Percentiles rank a stretch among this genome's conserved stretches.
Evolutionary conservation across 2,888 invertebrate species (phyloP).

Genomic region (Platypus cylindrus): DNA sequence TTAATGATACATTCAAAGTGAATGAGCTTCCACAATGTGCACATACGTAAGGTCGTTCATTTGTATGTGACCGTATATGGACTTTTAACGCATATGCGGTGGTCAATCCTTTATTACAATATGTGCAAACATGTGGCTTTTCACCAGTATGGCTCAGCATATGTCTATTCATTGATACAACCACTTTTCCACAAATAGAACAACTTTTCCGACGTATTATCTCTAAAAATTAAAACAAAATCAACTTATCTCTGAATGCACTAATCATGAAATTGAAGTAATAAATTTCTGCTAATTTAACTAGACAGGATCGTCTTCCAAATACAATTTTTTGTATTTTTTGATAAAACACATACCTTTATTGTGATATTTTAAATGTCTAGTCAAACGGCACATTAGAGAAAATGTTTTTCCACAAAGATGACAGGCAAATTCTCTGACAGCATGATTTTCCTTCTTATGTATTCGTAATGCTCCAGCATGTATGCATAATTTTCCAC

Average conservation of each 20-base stretch:
- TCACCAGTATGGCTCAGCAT: slow-evolving; percentile 26
- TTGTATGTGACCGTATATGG: slow-evolving; percentile 24
- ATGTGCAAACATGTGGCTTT: slow-evolving; percentile 21
- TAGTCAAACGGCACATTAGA: slow-evolving; percentile 24
- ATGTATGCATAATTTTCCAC: slow-evolving; percentile 24
- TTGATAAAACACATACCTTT: slow-evolving; percentile 23
- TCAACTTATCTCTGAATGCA: background rate
- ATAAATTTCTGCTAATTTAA: slow-evolving; percentile 23
- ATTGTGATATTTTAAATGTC: slow-evolving; percentile 25
- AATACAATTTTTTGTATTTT: no score
- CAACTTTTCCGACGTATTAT: no score
- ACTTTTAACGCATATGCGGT: slow-evolving; percentile 25
- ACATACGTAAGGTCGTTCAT: slow-evolving; percentile 26
- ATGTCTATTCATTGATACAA: slow-evolving; percentile 23
- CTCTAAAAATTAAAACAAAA: slow-evolving; percentile 16
- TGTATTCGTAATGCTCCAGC: slow-evolving; percentile 25
- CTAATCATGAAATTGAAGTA: background rate
- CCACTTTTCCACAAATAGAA: slow-evolving; percentile 25
- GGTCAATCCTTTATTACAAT: slow-evolving; percentile 25
- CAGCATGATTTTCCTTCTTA: slow-evolving; percentile 20
- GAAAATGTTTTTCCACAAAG: slow-evolving; percentile 26
- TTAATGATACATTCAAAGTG: slow-evolving; percentile 25
- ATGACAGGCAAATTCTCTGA: slow-evolving; percentile 25
- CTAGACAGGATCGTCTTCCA: no score
- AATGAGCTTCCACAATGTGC: slow-evolving; percentile 17